Percentiles rank a stretch among this genome's conserved stretches.
Evolutionary conservation across 2,888 invertebrate species (phyloP).

Genomic region (Eueremaeus valkanovi): DNA sequence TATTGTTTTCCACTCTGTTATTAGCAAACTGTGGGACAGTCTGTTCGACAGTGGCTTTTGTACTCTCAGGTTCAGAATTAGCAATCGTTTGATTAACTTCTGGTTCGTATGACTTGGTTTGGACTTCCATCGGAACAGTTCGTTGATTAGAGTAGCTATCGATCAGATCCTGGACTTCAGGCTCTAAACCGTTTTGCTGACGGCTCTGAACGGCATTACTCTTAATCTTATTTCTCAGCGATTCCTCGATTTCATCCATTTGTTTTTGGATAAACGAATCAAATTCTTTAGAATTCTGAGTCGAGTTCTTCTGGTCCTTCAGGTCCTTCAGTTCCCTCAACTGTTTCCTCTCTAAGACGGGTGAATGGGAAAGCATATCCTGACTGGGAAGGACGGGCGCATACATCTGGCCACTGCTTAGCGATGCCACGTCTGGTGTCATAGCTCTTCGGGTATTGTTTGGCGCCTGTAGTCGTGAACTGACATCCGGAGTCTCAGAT

Average conservation of each 20-base stretch:
- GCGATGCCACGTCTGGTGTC: neutral
- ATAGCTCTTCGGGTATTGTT: neutral
- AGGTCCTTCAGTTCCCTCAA: too few relatives aligned
- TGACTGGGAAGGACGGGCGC: neutral
- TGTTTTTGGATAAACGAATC: neutral
- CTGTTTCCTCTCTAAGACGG: neutral
- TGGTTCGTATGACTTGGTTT: neutral
- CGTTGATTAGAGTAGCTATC: neutral
- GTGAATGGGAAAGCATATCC: too few relatives aligned
- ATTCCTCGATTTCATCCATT: slow-evolving; percentile 16
- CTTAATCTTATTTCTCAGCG: neutral
- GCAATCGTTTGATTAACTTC: too few relatives aligned
- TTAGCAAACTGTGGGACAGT: neutral
- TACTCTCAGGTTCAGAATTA: slow-evolving; percentile 9
- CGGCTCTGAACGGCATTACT: neutral
- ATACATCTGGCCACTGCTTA: neutral
- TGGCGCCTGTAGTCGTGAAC: slow-evolving; percentile 49
- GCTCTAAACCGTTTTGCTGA: neutral
- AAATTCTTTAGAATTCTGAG: neutral
- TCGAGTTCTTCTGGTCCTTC: neutral
- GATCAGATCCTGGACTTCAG: neutral
- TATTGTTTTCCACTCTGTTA: neutral
- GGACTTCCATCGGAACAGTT: neutral
- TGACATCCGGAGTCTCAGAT: slow-evolving; percentile 44
- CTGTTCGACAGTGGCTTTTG: neutral